Conservation (phyloP, 2,888 invertebrate species). For the Apamea anceps region DNA sequence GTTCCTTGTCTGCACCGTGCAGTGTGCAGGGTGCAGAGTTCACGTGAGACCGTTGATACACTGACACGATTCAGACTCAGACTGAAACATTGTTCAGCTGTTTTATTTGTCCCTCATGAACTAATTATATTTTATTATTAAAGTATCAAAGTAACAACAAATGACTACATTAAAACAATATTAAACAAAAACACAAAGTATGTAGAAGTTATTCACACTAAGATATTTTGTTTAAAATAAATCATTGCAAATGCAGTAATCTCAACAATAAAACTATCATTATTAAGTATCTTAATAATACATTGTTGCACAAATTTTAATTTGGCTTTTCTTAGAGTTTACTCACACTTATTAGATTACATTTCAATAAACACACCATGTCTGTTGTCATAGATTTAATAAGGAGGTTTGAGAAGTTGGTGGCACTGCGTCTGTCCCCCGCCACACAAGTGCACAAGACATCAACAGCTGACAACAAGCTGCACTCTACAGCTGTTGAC, state of each 20-base stretch:
- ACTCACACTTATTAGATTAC: not conserved
- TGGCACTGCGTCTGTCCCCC: slow-evolving; percentile 72
- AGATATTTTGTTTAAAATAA: not conserved
- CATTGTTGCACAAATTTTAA: not conserved
- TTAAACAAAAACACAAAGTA: not conserved
- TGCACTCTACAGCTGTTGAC: slow-evolving; percentile 71
- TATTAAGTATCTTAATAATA: not conserved
- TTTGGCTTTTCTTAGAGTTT: not conserved
- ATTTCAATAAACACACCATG: not conserved
- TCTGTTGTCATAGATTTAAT: slow-evolving; percentile 76
- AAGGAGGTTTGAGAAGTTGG: slow-evolving; percentile 79
- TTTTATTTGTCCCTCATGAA: not conserved
- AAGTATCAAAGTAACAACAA: not conserved
- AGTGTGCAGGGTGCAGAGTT: not conserved
- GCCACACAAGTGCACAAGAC: slow-evolving; percentile 62
- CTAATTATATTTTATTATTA: not conserved
- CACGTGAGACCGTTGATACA: not conserved
- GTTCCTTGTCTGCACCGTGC: not conserved
- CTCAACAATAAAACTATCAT: not conserved
- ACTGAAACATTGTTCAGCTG: slow-evolving; percentile 8
- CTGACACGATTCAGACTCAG: not conserved
- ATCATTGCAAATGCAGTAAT: not conserved
- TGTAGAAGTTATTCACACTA: not conserved
- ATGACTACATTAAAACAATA: not conserved
- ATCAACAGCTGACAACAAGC: slow-evolving; percentile 40